Evolutionary conservation across 1,140 invertebrate species (phyloP), one percentile per base, ranked within the genome.

Genomic region (Pseudomyrmex flavicornis): DNA sequence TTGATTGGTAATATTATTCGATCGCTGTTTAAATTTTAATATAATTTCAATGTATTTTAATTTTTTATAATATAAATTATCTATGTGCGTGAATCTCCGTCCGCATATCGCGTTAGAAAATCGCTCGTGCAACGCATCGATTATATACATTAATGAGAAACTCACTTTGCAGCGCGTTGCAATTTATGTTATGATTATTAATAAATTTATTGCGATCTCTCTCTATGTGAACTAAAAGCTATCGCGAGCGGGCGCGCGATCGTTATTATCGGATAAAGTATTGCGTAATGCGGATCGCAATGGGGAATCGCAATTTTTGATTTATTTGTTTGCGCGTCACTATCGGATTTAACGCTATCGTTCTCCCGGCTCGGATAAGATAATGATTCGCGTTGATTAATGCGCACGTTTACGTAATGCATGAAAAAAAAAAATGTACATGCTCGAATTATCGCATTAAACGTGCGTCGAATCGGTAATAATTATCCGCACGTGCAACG

Each of bases 171-270:
- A 35, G 35, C 35, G 35, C 20, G 69, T n/a, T 17, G 76, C 66
- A 72, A 80, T 80, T 80, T 80, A 80, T 70, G 12, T 70, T 72
- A 58, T 20, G 61, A n/a, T 58, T 17, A n/a, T 48, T 80, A 59
- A 80, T 80, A 80, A 50, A 72, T 80, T 80, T 72, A 70, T 59
- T 44, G 54, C 54, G 66, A 72, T 80, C 12, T 72, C 12, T 59
- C 26, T 80, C 12, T 72, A 4, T 59, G 22, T 26, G 13, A 50
- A 72, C 35, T 35, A 58, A 35, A 10, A 61, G 66, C 5, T 35
- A 35, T 35, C 35, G 46, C 44, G 10, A 20, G 54, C 10, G n/a
- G 20, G n/a, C 12, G 13, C 2, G 50, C 15, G 35, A 79, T 70
- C 22, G 15, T 79, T 58, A 70, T 79, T 70, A 79, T 15, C 54